phyloP scores from a whole-genome alignment of 2,113 vertebrate species.

The Pluvianellus socialis region DNA sequence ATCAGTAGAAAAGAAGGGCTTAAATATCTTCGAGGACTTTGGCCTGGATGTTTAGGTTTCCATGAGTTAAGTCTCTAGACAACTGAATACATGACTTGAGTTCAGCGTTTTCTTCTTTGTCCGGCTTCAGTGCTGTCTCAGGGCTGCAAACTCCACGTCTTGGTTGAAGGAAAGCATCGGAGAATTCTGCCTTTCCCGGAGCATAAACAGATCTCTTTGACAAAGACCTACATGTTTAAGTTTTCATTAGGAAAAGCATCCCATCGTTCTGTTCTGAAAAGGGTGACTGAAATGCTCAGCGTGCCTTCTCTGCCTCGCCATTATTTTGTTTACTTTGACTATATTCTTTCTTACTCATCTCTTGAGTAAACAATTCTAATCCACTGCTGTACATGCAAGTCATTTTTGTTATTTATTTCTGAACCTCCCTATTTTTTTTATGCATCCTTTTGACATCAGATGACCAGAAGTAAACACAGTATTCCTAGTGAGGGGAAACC shows the following conservation, averaged over 20 bases:
- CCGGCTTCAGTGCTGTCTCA: background rate
- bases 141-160: background rate
- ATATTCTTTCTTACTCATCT: background rate
- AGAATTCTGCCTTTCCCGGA: background rate
- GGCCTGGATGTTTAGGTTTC: background rate
- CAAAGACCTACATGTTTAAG: background rate
- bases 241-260: background rate
- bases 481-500: constrained; percentile 11
- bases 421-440: background rate
- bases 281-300: background rate
- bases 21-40: background rate
- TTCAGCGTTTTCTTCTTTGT: background rate
- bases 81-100: background rate
- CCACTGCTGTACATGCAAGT: background rate
- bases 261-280: fast-evolving
- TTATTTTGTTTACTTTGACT: constrained; percentile 25
- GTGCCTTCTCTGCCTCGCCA: background rate
- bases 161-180: background rate
- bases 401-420: background rate
- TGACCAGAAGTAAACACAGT: background rate
- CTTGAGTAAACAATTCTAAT: constrained; percentile 1
- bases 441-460: background rate
- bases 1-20: background rate
- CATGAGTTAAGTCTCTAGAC: background rate
- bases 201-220: background rate